phyloP scores from a whole-genome alignment of 2,888 invertebrate species.

The Sisyra terminalis region DNA sequence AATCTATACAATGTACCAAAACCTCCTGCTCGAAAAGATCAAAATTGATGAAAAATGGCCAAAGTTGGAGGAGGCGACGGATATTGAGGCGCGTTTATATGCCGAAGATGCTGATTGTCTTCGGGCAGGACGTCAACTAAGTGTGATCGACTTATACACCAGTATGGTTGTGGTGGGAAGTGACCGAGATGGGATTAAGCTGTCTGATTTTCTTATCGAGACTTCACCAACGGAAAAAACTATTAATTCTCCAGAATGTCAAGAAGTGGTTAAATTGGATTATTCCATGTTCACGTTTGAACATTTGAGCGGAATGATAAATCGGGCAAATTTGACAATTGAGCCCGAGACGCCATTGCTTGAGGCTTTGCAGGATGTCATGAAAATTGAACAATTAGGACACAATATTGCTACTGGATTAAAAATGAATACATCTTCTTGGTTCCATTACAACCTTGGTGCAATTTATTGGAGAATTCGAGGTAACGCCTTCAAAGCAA shows the following conservation, averaged over 20 bases:
- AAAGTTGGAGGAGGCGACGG: constrained; percentile 37
- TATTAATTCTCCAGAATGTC: constrained; percentile 15
- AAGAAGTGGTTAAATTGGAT: constrained; percentile 24
- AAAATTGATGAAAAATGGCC: constrained; percentile 43
- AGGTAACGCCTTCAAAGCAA: constrained; percentile 58
- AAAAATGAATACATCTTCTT: constrained; percentile 50
- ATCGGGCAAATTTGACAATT: constrained; percentile 30
- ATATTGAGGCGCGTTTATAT: constrained; percentile 40
- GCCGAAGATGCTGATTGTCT: constrained; percentile 46
- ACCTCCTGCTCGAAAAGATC: constrained; percentile 42
- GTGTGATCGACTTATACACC: constrained; percentile 48
- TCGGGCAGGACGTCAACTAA: constrained; percentile 43
- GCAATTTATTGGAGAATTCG: constrained; percentile 62
- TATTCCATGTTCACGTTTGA: constrained; percentile 48
- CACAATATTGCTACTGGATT: constrained; percentile 45
- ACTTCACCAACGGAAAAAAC: constrained; percentile 18
- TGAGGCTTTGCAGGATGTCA: constrained; percentile 23
- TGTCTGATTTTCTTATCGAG: constrained; percentile 16
- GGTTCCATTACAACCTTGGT: constrained; percentile 66
- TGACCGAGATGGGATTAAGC: constrained; percentile 29
- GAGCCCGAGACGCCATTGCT: constrained; percentile 33
- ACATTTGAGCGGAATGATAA: constrained; percentile 39
- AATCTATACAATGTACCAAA: constrained; percentile 42
- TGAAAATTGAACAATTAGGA: constrained; percentile 34
- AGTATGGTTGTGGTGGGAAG: constrained; percentile 40